Evolutionary conservation across 2,797 vertebrate genomes (phyloP).

Genomic region (Protonibea diacanthus): DNA sequence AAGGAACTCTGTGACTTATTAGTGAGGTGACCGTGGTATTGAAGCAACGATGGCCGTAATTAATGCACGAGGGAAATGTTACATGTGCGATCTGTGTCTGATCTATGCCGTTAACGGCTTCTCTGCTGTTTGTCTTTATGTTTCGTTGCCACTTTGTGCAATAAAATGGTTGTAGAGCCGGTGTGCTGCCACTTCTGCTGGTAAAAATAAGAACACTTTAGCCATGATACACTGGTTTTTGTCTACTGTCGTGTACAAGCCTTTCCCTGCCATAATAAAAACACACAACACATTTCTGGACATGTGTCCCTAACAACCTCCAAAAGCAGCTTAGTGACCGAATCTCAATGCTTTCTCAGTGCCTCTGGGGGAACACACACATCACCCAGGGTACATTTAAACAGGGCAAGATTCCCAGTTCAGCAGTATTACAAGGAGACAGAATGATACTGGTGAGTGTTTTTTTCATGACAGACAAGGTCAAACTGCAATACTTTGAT

Average conservation of each 20-base stretch:
- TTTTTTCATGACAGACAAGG: neutral
- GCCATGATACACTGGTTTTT: too few species aligned
- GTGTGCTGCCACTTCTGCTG: neutral
- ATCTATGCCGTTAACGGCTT: too few species aligned
- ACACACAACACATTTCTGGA: slow-evolving; percentile 4
- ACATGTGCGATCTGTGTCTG: too few species aligned
- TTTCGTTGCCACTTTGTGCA: too few species aligned
- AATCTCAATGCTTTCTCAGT: slow-evolving; percentile 1
- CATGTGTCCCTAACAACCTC: slow-evolving; percentile 10
- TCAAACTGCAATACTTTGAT: neutral
- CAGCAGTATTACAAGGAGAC: neutral
- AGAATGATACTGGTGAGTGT: neutral
- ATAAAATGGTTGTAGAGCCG: too few species aligned
- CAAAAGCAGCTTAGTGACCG: neutral
- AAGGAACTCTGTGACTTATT: too few species aligned
- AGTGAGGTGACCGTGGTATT: too few species aligned
- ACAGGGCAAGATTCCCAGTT: neutral
- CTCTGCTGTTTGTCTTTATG: too few species aligned
- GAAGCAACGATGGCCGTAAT: too few species aligned
- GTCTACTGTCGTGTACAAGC: neutral
- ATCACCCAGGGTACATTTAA: neutral
- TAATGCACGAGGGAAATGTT: too few species aligned
- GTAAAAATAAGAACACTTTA: neutral
- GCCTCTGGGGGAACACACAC: slow-evolving; percentile 10
- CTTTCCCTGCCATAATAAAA: neutral